Conservation (phyloP, 2,113 vertebrate species). For the Salvator merianae region DNA sequence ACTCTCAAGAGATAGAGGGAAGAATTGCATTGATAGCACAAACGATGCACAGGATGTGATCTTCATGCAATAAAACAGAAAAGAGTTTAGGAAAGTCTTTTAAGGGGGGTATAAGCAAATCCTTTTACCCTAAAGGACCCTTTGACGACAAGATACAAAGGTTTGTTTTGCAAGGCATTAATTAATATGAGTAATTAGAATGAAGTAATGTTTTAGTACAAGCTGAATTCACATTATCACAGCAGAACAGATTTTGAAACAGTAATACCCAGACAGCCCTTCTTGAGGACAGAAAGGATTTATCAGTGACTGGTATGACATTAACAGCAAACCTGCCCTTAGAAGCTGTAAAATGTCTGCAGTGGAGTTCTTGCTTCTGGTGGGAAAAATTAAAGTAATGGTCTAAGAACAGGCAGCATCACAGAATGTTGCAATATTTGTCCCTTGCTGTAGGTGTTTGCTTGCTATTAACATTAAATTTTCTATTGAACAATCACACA, state of each 20-base stretch:
- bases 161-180: slow-evolving; percentile 55
- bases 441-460: slow-evolving; percentile 21
- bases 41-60: neutral
- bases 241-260: slow-evolving; percentile 45
- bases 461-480: slow-evolving; percentile 8
- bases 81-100: neutral
- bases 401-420: slow-evolving; percentile 48
- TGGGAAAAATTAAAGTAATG: slow-evolving; percentile 37
- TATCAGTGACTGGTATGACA: slow-evolving; percentile 24
- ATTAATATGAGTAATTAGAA: slow-evolving; percentile 61
- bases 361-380: neutral
- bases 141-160: slow-evolving; percentile 54
- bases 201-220: slow-evolving; percentile 37
- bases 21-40: neutral
- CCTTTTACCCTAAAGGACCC: slow-evolving; percentile 32
- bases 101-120: neutral
- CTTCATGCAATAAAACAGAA: slow-evolving; percentile 11
- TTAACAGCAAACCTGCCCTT: slow-evolving; percentile 57
- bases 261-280: slow-evolving; percentile 28
- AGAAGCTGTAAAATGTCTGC: slow-evolving; percentile 32
- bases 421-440: slow-evolving; percentile 39
- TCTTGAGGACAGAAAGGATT: slow-evolving; percentile 61
- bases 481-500: neutral
- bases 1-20: no score
- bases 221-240: slow-evolving; percentile 50